A percentile compares a stretch with the other conserved stretches of the same genome.
These are phyloP conservation scores for Acheta domesticus DNA, from an alignment of 2,888 invertebrate species.

Conservation along the genomic window DNA sequence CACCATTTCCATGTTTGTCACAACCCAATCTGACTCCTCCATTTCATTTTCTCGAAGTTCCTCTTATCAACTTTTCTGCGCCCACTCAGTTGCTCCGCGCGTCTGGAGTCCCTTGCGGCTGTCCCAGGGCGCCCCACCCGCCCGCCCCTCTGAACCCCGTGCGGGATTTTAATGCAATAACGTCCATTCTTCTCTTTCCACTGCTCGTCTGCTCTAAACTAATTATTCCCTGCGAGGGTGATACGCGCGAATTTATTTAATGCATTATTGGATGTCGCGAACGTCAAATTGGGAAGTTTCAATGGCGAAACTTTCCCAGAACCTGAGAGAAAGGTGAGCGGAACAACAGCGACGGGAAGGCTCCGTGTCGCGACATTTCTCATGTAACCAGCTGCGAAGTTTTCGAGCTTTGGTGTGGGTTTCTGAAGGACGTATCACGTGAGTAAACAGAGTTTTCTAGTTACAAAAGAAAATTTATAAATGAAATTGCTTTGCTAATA, in stretches of 20 bases:
- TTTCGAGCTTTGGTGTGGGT: no score
- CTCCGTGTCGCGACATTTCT: no score
- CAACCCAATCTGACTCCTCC: no score
- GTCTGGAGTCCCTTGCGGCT: background rate
- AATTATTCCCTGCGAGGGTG: background rate
- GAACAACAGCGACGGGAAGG: background rate
- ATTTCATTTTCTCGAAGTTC: no score
- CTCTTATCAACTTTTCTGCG: no score
- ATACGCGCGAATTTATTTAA: conserved; percentile 18
- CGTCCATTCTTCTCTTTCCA: background rate
- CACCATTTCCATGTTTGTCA: no score
- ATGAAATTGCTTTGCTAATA: no score
- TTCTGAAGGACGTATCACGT: no score
- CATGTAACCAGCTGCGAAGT: no score
- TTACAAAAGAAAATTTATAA: no score
- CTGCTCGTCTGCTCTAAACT: background rate
- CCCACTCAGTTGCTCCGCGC: no score
- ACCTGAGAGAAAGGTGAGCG: background rate
- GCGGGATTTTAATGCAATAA: background rate
- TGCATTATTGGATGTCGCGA: background rate
- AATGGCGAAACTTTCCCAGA: background rate
- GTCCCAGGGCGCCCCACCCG: background rate
- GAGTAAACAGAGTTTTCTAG: no score
- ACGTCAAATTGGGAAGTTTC: background rate
- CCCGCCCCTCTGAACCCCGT: background rate